Conservation (phyloP, 2,888 invertebrate genomes). For the Drosophila austrosaltans region DNA sequence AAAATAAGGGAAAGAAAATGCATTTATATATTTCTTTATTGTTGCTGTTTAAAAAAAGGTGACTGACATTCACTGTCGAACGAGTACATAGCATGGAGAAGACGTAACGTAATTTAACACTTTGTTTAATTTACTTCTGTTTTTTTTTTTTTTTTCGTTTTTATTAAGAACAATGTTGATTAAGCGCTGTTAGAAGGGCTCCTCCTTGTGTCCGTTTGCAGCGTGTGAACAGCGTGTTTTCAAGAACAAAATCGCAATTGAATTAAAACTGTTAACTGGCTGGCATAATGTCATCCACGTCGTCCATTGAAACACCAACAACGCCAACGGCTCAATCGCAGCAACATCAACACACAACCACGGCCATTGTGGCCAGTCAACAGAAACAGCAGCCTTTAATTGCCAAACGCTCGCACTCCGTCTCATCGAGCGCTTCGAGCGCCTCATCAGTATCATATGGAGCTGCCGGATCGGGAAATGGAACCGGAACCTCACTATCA, state of each 20-base stretch:
- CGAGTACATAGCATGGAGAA: neutral
- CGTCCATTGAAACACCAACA: constrained; percentile 39
- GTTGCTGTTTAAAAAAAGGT: no score
- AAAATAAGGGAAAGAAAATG: no score
- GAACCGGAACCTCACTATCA: constrained; percentile 24
- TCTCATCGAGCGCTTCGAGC: constrained; percentile 25
- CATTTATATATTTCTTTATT: no score
- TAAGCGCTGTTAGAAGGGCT: neutral
- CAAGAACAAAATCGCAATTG: neutral
- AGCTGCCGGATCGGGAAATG: constrained; percentile 20
- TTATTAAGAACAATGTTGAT: neutral
- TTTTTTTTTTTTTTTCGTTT: neutral
- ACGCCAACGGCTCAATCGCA: constrained; percentile 31
- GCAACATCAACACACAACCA: constrained; percentile 23
- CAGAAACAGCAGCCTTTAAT: constrained; percentile 32
- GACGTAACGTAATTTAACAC: neutral
- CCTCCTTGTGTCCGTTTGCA: neutral
- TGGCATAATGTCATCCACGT: constrained; percentile 38
- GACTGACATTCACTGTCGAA: no score
- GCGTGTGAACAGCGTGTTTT: constrained; percentile 6
- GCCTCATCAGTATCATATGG: constrained; percentile 24
- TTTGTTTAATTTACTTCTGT: neutral
- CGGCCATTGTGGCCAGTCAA: constrained; percentile 38
- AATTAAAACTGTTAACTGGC: constrained; percentile 5
- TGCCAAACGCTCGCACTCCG: constrained; percentile 31